These are phyloP conservation scores for Pteromalus puparum DNA, from an alignment of 1,140 invertebrate genomes.

Conservation along the genomic window DNA sequence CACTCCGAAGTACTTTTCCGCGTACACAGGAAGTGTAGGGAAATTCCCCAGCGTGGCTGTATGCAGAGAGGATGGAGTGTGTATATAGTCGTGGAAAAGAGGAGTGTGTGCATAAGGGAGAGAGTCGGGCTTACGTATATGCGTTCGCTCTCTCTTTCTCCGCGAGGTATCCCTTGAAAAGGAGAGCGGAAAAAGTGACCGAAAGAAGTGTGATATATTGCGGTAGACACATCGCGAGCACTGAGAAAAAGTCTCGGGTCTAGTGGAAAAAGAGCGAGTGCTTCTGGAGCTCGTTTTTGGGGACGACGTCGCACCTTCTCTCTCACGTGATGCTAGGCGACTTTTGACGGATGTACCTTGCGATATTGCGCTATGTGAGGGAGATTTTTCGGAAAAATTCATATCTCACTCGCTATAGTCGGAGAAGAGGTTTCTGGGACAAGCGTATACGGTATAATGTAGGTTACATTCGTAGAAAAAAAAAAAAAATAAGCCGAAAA, in stretches of 20 bases:
- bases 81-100: not conserved
- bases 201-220: conserved; percentile 19
- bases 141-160: not conserved
- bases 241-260: not conserved
- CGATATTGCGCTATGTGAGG: too few species aligned
- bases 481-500: not conserved
- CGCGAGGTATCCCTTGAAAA: conserved; percentile 4
- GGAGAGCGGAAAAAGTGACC: conserved; percentile 33
- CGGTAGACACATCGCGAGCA: not conserved
- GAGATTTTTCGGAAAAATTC: not conserved
- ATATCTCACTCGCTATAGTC: not conserved
- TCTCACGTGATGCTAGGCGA: not conserved
- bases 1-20: conserved; percentile 30
- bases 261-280: not conserved
- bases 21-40: not conserved
- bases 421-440: too few species aligned
- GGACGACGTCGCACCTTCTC: not conserved
- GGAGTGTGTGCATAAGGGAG: not conserved
- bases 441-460: not conserved
- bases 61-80: not conserved
- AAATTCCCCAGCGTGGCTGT: not conserved
- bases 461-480: not conserved
- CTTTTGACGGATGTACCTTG: not conserved
- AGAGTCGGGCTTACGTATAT: not conserved
- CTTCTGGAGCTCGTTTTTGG: not conserved